Percentiles rank a stretch among this genome's conserved stretches.
Evolutionary conservation across 2,888 invertebrate species (phyloP).

Genomic region (Habrosyne pyritoides): DNA sequence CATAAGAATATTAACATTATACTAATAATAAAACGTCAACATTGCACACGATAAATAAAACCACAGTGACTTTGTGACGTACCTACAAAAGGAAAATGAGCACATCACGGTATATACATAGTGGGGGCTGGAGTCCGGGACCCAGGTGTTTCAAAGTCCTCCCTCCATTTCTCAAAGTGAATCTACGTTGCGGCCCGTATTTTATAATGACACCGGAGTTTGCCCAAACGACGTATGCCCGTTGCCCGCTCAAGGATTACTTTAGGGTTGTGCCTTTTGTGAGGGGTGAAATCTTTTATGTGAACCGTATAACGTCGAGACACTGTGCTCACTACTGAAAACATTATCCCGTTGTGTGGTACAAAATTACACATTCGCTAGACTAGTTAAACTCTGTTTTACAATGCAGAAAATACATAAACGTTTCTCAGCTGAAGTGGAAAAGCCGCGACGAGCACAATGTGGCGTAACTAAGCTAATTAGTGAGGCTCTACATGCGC

Average conservation of each 20-base stretch:
- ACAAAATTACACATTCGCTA: neutral
- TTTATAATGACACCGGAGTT: constrained; percentile 79
- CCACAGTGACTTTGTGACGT: constrained; percentile 49
- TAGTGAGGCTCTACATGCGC: constrained; percentile 47
- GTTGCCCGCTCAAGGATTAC: constrained; percentile 76
- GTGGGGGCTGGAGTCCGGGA: constrained; percentile 44
- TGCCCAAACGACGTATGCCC: constrained; percentile 73
- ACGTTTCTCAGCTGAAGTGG: constrained; percentile 15
- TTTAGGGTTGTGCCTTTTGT: constrained; percentile 57
- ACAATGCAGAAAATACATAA: neutral
- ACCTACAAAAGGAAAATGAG: constrained; percentile 50
- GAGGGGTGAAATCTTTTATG: constrained; percentile 42
- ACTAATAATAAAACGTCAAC: constrained; percentile 20
- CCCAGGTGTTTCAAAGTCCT: constrained; percentile 69
- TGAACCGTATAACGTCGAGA: constrained; percentile 28
- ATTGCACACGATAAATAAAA: constrained; percentile 48
- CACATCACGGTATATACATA: constrained; percentile 36
- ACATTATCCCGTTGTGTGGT: neutral
- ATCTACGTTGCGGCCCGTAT: constrained; percentile 73
- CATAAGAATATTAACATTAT: constrained; percentile 3
- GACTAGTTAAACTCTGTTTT: neutral
- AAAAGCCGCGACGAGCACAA: constrained; percentile 15
- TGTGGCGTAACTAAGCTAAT: constrained; percentile 53
- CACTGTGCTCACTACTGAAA: constrained; percentile 16
- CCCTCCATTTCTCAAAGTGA: constrained; percentile 80